These are phyloP conservation scores for Pseudomyrmex flavicornis DNA, from an alignment of 1,140 invertebrate genomes.

Conservation along the genomic window DNA sequence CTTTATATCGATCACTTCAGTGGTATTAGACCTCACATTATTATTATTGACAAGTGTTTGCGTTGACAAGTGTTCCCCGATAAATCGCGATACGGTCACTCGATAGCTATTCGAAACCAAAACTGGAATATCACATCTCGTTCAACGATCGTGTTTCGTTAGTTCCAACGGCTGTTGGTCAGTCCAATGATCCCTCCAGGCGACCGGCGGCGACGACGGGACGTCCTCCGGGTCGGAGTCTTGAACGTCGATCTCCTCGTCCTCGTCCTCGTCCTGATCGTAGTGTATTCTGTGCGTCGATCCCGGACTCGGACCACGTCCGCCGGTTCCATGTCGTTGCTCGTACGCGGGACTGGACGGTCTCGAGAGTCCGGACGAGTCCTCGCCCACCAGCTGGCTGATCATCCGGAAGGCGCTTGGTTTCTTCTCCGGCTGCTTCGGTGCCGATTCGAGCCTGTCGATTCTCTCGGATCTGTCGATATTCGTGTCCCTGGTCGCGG, in stretches of 20 bases:
- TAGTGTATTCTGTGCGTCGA: slow-evolving; percentile 80
- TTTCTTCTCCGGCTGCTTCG: slow-evolving; percentile 75
- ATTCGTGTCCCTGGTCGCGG: slow-evolving; percentile 57
- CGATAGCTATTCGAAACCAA: neutral
- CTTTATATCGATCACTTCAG: neutral
- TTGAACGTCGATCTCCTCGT: slow-evolving; percentile 90
- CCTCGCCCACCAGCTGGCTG: slow-evolving; percentile 81
- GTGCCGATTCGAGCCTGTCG: slow-evolving; percentile 82
- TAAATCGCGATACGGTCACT: neutral
- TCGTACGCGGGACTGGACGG: slow-evolving; percentile 83
- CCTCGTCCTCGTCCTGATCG: slow-evolving; percentile 85
- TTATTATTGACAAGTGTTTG: neutral
- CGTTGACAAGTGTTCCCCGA: neutral
- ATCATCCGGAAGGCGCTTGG: slow-evolving; percentile 83
- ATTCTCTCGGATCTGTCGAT: slow-evolving; percentile 77
- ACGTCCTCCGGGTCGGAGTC: slow-evolving; percentile 87
- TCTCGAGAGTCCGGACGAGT: slow-evolving; percentile 83
- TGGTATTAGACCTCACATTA: too few relatives aligned
- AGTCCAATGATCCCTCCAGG: slow-evolving; percentile 82
- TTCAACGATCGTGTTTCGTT: slow-evolving; percentile 84
- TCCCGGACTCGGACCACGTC: slow-evolving; percentile 71
- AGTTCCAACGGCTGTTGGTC: slow-evolving; percentile 84
- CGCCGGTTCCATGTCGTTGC: slow-evolving; percentile 70
- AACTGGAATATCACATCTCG: slow-evolving; percentile 1
- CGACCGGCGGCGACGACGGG: slow-evolving; percentile 69